Conservation (phyloP, 2,797 vertebrate genomes). For the Emys orbicularis region DNA sequence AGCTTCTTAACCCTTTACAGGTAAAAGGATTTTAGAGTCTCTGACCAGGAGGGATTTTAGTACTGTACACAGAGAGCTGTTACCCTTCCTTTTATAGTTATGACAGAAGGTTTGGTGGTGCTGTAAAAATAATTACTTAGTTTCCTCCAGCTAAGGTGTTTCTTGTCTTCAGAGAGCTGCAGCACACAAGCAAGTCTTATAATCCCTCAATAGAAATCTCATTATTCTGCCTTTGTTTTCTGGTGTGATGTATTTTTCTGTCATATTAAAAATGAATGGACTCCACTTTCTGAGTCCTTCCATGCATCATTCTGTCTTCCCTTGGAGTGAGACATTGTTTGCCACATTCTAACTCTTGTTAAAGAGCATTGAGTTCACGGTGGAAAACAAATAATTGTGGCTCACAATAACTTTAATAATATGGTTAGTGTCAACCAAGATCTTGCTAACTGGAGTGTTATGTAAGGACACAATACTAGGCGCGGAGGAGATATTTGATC, state of each 20-base stretch:
- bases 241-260: conserved; percentile 74
- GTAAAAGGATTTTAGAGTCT: too few species aligned
- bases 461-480: conserved; percentile 57
- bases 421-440: conserved; percentile 60
- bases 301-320: conserved; percentile 78
- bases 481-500: conserved; percentile 60
- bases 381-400: conserved; percentile 64
- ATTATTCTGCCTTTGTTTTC: conserved; percentile 72
- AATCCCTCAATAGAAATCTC: conserved; percentile 63
- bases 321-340: conserved; percentile 57
- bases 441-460: conserved; percentile 48
- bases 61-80: too few species aligned
- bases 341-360: conserved; percentile 63
- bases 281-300: conserved; percentile 50
- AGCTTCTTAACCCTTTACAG: too few species aligned
- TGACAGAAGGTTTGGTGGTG: background rate
- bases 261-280: conserved; percentile 78
- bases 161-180: background rate
- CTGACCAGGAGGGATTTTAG: too few species aligned
- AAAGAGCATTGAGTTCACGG: conserved; percentile 58
- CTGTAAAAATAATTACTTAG: background rate
- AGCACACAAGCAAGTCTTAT: conserved; percentile 6
- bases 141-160: background rate
- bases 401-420: conserved; percentile 65
- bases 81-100: too few species aligned